Evolutionary conservation across 2,797 vertebrate genomes (phyloP).

Genomic region (Pipistrellus pipistrellus): DNA sequence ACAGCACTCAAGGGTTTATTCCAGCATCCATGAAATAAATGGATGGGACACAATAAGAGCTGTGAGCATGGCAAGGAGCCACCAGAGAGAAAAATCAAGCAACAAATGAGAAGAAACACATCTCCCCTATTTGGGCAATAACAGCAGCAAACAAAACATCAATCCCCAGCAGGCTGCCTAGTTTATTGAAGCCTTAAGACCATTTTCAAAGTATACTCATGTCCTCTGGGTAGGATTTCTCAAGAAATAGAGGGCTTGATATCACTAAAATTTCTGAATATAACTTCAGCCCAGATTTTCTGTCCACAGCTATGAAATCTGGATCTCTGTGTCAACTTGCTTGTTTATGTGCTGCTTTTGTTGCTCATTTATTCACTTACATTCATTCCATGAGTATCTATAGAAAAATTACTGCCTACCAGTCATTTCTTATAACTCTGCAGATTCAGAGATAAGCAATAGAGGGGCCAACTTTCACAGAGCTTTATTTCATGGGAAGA

Average conservation of each 20-base stretch:
- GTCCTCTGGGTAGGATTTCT: neutral
- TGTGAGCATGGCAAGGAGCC: rapidly evolving
- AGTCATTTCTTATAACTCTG: neutral
- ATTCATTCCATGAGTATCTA: neutral
- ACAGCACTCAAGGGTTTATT: neutral
- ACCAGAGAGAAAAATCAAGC: neutral
- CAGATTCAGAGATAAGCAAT: neutral
- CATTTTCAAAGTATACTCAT: neutral
- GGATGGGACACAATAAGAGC: neutral
- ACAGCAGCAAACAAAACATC: neutral
- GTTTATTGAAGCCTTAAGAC: neutral
- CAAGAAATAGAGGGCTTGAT: neutral
- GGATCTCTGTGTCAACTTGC: neutral
- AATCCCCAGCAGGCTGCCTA: neutral
- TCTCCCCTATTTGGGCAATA: rapidly evolving
- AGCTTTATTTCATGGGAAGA: neutral
- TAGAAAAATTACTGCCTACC: neutral
- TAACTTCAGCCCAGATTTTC: neutral
- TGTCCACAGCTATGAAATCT: neutral
- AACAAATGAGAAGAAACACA: neutral
- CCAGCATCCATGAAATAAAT: no score
- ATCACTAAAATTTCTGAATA: neutral
- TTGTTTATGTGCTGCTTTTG: neutral
- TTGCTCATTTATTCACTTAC: neutral
- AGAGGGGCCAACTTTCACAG: neutral